Percentiles rank a stretch among this genome's conserved stretches.
These are phyloP conservation scores for Pomatorhinus ruficollis DNA, from an alignment of 2,113 vertebrate species.

Conservation along the genomic window DNA sequence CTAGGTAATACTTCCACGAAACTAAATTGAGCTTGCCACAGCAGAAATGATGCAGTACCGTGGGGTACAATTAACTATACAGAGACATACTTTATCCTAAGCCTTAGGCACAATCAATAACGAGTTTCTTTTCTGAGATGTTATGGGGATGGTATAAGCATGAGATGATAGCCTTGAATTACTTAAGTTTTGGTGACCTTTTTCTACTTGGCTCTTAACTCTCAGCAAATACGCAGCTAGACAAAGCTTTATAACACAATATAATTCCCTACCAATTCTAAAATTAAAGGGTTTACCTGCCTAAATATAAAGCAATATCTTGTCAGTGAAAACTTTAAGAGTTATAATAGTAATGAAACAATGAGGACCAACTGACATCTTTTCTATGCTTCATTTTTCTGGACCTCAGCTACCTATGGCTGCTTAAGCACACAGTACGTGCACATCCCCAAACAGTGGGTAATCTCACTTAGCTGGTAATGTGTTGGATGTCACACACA, in stretches of 20 bases:
- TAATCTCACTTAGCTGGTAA: not conserved
- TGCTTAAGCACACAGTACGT: not conserved
- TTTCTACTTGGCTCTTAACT: conserved; percentile 58
- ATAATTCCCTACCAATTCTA: conserved; percentile 61
- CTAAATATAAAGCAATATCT: conserved; percentile 50
- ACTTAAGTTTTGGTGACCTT: conserved; percentile 68
- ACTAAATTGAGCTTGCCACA: conserved; percentile 74
- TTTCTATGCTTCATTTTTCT: not conserved
- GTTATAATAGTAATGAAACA: conserved; percentile 47
- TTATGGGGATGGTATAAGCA: conserved; percentile 57
- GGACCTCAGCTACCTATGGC: not conserved
- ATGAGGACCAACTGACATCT: not conserved
- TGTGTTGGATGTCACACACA: not conserved
- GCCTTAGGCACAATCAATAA: conserved; percentile 80
- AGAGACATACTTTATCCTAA: conserved; percentile 66
- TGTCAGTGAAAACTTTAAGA: conserved; percentile 56
- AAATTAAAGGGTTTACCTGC: conserved; percentile 58
- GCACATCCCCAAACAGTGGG: not conserved
- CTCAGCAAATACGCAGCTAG: conserved; percentile 53
- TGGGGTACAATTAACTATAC: conserved; percentile 75
- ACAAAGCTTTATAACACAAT: conserved; percentile 53
- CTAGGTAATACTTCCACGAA: conserved; percentile 66
- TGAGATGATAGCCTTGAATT: conserved; percentile 64
- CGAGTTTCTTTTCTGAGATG: conserved; percentile 68
- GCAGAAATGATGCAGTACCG: conserved; percentile 75